Percentiles rank a stretch among this genome's conserved stretches.
Evolutionary conservation across 2,888 invertebrate genomes (phyloP).

Genomic region (Cheilosia variabilis): DNA sequence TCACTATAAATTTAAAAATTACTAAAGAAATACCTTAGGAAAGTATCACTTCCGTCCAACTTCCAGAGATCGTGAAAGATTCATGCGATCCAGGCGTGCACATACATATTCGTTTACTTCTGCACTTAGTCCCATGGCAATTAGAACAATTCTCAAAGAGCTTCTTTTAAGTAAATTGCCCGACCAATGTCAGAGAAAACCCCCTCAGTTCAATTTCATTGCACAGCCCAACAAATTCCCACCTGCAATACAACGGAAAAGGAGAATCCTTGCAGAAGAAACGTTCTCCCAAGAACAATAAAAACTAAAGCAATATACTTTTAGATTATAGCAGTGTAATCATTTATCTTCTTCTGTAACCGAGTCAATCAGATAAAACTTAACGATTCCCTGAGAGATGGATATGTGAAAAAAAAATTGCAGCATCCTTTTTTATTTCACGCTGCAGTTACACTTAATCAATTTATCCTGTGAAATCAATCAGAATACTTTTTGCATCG

Average conservation of each 20-base stretch:
- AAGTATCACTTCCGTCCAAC: no score
- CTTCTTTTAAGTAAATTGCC: no score
- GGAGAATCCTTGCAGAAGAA: neutral
- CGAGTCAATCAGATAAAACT: constrained; percentile 20
- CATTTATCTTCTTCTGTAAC: constrained; percentile 77
- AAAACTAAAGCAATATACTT: neutral
- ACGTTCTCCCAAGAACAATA: no score
- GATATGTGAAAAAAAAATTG: constrained; percentile 1
- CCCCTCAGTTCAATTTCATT: neutral
- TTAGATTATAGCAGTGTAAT: constrained; percentile 33
- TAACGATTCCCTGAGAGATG: constrained; percentile 1
- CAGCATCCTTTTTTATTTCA: neutral
- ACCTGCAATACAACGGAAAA: neutral
- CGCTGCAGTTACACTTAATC: constrained; percentile 7
- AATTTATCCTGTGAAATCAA: constrained; percentile 13
- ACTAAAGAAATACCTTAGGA: no score
- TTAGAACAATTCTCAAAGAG: no score
- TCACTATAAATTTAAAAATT: no score
- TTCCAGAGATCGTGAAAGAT: no score
- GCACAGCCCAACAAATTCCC: neutral
- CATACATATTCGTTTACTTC: no score
- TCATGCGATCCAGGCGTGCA: no score
- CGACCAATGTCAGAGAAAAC: no score
- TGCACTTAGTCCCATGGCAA: no score
- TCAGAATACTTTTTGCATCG: constrained; percentile 4